These are phyloP conservation scores for Anser cygnoides DNA, from an alignment of 2,113 vertebrate species.

Conservation along the genomic window DNA sequence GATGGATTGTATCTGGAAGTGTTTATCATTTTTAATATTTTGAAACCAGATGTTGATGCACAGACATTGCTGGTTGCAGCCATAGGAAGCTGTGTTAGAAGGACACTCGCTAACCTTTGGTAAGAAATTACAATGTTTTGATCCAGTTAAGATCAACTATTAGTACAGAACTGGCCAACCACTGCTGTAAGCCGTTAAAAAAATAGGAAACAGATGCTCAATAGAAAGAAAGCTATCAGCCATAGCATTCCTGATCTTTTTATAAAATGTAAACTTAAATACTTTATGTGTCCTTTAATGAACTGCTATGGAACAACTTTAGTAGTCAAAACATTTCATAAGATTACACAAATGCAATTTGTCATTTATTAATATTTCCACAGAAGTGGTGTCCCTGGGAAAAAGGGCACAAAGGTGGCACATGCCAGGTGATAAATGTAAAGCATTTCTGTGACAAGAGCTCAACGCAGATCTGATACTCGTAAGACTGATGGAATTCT, in stretches of 20 bases:
- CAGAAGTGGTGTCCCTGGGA: slow-evolving; percentile 64
- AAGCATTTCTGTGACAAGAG: neutral
- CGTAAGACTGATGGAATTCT: slow-evolving; percentile 38
- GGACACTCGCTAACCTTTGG: slow-evolving; percentile 75
- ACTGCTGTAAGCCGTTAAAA: slow-evolving; percentile 74
- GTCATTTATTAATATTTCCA: slow-evolving; percentile 75
- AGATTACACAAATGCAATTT: slow-evolving; percentile 74
- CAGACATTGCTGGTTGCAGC: slow-evolving; percentile 66
- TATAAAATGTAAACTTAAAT: slow-evolving; percentile 83
- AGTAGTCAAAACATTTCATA: slow-evolving; percentile 82
- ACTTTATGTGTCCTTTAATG: slow-evolving; percentile 82
- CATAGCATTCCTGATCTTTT: slow-evolving; percentile 81
- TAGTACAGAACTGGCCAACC: slow-evolving; percentile 75
- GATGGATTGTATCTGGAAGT: slow-evolving; percentile 77
- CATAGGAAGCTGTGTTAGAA: slow-evolving; percentile 75
- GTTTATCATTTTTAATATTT: slow-evolving; percentile 84
- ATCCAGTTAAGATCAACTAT: slow-evolving; percentile 78
- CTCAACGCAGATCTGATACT: neutral
- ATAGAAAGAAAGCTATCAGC: slow-evolving; percentile 73
- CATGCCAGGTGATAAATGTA: slow-evolving; percentile 66
- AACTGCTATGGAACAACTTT: slow-evolving; percentile 80
- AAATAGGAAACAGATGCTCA: slow-evolving; percentile 83
- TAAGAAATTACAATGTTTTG: slow-evolving; percentile 78
- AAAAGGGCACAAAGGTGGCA: slow-evolving; percentile 65
- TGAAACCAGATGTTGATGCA: slow-evolving; percentile 79